These are phyloP conservation scores for Momotus momota DNA, from an alignment of 2,797 vertebrate species.

Conservation along the genomic window DNA sequence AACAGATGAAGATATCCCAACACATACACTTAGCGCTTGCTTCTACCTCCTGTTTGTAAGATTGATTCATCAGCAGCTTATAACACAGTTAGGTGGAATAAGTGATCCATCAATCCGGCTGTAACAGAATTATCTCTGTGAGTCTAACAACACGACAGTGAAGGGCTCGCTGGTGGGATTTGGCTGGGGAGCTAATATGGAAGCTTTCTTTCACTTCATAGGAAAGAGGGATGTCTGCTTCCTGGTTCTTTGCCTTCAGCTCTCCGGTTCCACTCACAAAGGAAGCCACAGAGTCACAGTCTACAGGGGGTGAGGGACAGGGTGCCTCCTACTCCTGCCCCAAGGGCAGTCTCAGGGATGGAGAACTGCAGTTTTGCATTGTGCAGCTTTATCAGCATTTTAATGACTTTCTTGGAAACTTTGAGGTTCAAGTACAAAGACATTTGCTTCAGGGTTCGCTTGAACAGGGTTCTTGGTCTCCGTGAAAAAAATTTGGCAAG, in stretches of 20 bases:
- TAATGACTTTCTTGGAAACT: neutral
- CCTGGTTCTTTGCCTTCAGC: neutral
- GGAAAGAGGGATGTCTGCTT: neutral
- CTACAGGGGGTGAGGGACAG: neutral
- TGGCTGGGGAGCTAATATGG: neutral
- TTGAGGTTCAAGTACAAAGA: neutral
- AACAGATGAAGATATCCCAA: neutral
- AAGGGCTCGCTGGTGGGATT: neutral
- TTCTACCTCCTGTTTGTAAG: neutral
- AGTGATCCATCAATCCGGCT: neutral
- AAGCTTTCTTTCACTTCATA: neutral
- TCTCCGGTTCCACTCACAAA: neutral
- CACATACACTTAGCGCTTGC: neutral
- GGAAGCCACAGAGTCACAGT: neutral
- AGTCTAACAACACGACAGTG: neutral
- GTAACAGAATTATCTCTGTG: conserved; percentile 17
- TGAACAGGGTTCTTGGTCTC: neutral
- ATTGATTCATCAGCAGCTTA: neutral
- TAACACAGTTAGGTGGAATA: conserved; percentile 23
- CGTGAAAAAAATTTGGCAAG: neutral
- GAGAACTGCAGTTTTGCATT: neutral
- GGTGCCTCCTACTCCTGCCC: neutral
- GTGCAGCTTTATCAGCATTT: neutral
- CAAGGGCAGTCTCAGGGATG: neutral
- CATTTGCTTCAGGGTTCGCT: neutral